phyloP scores from a whole-genome alignment of 2,888 invertebrate genomes.

The Athetis lepigone region DNA sequence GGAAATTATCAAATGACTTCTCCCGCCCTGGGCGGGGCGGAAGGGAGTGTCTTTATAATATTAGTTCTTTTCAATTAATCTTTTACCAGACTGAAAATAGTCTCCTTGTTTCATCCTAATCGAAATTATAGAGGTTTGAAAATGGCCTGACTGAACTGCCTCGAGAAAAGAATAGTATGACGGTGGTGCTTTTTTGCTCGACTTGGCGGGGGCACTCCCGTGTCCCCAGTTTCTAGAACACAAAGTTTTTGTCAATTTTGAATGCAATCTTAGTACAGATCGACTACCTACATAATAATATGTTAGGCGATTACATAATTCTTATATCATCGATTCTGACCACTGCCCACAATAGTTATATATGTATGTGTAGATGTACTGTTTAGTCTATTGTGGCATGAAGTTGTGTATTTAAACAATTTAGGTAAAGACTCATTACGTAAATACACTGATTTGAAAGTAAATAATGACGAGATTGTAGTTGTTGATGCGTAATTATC shows the following conservation, averaged over 20 bases:
- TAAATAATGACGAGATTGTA: slow-evolving; percentile 30
- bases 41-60: too few species aligned
- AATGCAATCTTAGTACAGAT: slow-evolving; percentile 17
- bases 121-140: too few species aligned
- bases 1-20: too few species aligned
- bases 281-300: slow-evolving; percentile 34
- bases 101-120: too few species aligned
- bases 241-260: slow-evolving; percentile 1
- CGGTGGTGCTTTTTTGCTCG: too few species aligned
- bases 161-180: too few species aligned
- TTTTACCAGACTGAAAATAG: too few species aligned
- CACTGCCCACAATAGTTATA: slow-evolving; percentile 46
- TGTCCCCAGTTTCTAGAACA: too few species aligned
- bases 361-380: slow-evolving; percentile 29
- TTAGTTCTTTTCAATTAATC: too few species aligned
- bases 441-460: slow-evolving; percentile 33
- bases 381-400: slow-evolving; percentile 15
- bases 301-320: slow-evolving; percentile 50
- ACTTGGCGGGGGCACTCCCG: too few species aligned
- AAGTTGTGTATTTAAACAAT: slow-evolving; percentile 46
- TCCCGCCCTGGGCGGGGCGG: too few species aligned
- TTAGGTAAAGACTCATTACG: slow-evolving; percentile 24
- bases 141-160: too few species aligned
- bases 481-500: slow-evolving; percentile 21
- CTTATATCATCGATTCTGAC: slow-evolving; percentile 56